Evolutionary conservation across 2,888 invertebrate genomes (phyloP).

Genomic region (Euplexia lucipara): DNA sequence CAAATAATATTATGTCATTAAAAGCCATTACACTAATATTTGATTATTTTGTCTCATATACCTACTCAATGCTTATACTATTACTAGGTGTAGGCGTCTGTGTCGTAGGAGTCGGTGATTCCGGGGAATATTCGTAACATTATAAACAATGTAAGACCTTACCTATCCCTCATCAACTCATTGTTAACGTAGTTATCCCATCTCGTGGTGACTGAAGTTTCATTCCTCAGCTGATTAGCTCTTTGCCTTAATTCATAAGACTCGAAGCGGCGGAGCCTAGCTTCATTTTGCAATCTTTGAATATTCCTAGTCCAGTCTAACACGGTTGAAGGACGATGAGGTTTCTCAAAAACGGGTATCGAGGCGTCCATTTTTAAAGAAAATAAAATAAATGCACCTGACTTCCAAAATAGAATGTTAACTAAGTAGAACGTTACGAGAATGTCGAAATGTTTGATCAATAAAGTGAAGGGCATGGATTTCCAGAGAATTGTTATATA

Average conservation of each 20-base stretch:
- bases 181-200: slow-evolving; percentile 96
- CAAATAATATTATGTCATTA: too few relatives aligned
- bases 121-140: too few relatives aligned
- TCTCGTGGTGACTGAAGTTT: slow-evolving; percentile 93
- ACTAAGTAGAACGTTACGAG: neutral
- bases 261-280: slow-evolving; percentile 92
- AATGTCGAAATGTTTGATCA: slow-evolving; percentile 41
- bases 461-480: slow-evolving; percentile 15
- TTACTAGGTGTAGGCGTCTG: too few relatives aligned
- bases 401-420: neutral
- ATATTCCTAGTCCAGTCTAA: slow-evolving; percentile 95
- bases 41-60: too few relatives aligned
- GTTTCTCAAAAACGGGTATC: slow-evolving; percentile 92
- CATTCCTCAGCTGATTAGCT: slow-evolving; percentile 93
- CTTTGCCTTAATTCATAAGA: slow-evolving; percentile 93
- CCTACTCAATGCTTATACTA: too few relatives aligned
- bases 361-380: slow-evolving; percentile 80
- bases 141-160: slow-evolving; percentile 38
- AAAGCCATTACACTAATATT: too few relatives aligned
- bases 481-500: neutral
- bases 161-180: slow-evolving; percentile 93
- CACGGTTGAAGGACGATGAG: slow-evolving; percentile 92
- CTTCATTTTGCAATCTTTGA: slow-evolving; percentile 93
- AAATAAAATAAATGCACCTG: slow-evolving; percentile 15
- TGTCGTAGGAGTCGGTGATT: too few relatives aligned